These are phyloP conservation scores for Distichodus sexfasciatus DNA, from an alignment of 2,797 vertebrate species.

Conservation along the genomic window DNA sequence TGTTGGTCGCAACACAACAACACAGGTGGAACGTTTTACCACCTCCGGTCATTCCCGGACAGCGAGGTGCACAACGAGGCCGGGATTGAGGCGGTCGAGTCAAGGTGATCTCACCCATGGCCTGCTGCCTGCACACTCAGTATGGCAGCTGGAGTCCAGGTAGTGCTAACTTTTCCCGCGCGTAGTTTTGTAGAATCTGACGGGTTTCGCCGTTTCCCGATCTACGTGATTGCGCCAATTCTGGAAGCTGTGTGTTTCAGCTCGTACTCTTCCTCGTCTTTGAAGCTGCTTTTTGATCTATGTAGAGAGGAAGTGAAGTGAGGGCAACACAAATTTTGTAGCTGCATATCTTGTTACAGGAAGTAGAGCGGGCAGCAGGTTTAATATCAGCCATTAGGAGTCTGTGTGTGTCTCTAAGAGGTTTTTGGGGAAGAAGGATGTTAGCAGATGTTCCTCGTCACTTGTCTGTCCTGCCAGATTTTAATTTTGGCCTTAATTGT, in stretches of 20 bases:
- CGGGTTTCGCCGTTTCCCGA: not conserved
- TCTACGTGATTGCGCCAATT: not conserved
- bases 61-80: not conserved
- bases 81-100: not conserved
- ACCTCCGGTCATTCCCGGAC: not conserved
- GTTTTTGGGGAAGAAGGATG: slow-evolving; percentile 10
- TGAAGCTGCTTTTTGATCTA: not conserved
- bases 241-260: not conserved
- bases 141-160: slow-evolving; percentile 72
- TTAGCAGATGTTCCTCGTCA: not conserved
- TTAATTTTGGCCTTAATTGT: too few relatives aligned
- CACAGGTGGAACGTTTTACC: too few relatives aligned
- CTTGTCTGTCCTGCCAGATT: not conserved
- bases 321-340: slow-evolving; percentile 17
- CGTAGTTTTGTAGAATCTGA: not conserved
- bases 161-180: slow-evolving; percentile 15
- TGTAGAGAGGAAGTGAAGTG: slow-evolving; percentile 3
- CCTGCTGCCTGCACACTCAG: slow-evolving; percentile 72
- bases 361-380: slow-evolving; percentile 18
- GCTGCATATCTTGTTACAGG: slow-evolving; percentile 18
- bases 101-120: slow-evolving; percentile 58
- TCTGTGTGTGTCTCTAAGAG: slow-evolving; percentile 27
- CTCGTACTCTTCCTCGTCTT: not conserved
- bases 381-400: slow-evolving; percentile 46
- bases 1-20: too few relatives aligned